Evolutionary conservation across 2,888 invertebrate species (phyloP).

Genomic region (Tipula lateralis): DNA sequence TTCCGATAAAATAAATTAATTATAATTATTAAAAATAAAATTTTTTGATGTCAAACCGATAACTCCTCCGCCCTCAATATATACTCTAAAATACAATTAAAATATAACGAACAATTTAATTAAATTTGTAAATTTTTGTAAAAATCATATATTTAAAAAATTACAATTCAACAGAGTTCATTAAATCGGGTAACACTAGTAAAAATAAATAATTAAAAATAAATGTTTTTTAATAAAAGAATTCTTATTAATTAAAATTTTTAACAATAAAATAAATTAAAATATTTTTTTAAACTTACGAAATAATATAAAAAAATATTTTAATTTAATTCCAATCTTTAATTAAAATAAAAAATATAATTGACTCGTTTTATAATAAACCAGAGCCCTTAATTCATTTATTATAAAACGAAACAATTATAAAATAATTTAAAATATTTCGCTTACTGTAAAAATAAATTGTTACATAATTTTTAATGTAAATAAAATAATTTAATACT

Average conservation of each 20-base stretch:
- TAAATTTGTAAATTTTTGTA: conserved; percentile 7
- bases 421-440: background rate
- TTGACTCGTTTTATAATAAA: conserved; percentile 19
- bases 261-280: background rate
- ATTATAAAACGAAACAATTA: conserved; percentile 6
- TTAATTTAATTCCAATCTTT: background rate
- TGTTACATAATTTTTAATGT: conserved; percentile 24
- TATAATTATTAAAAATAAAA: background rate
- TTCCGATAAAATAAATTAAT: background rate
- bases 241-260: background rate
- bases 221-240: background rate
- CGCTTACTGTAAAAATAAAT: background rate
- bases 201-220: background rate
- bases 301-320: background rate
- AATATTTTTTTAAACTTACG: background rate
- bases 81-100: background rate
- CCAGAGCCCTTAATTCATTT: conserved; percentile 9
- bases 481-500: background rate
- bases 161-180: background rate
- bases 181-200: background rate
- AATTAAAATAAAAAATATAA: background rate
- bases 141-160: background rate
- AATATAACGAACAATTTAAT: background rate
- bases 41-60: background rate
- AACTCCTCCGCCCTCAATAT: background rate